Evolutionary conservation across 2,888 invertebrate species (phyloP).

Genomic region (Caenorhabditis becei): DNA sequence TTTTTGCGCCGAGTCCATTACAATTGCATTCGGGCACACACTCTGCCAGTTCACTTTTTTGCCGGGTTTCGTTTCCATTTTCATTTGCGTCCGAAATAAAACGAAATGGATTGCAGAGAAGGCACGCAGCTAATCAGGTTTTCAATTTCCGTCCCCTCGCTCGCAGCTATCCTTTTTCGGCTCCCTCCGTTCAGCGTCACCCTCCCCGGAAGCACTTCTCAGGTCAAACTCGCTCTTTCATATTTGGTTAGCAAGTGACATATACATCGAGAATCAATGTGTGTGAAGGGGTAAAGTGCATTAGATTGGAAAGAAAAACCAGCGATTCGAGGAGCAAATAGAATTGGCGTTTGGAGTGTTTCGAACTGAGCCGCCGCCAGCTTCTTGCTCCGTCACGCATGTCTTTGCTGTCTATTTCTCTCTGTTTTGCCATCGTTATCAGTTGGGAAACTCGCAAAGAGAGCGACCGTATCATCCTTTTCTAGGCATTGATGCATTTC

Average conservation of each 20-base stretch:
- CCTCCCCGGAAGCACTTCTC: constrained; percentile 9
- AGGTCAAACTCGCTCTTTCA: constrained; percentile 14
- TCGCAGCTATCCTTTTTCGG: neutral
- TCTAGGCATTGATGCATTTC: no score
- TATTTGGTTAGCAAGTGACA: constrained; percentile 18
- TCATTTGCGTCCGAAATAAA: no score
- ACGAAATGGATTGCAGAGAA: constrained; percentile 20
- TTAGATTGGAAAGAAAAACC: constrained; percentile 43
- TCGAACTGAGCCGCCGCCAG: neutral
- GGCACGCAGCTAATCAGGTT: constrained; percentile 34
- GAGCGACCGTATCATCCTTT: no score
- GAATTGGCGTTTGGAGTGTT: neutral
- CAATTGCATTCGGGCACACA: neutral
- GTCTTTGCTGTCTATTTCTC: constrained; percentile 4
- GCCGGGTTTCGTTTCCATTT: neutral
- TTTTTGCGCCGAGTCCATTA: constrained; percentile 7
- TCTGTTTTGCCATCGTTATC: neutral
- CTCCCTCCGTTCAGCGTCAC: neutral
- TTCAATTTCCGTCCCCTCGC: constrained; percentile 24
- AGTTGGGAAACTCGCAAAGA: no score
- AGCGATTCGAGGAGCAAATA: constrained; percentile 13
- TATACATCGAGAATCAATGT: constrained; percentile 39
- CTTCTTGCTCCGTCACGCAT: neutral
- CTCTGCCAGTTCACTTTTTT: neutral
- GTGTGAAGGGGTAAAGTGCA: constrained; percentile 33